Evolutionary conservation across 1,140 invertebrate species (phyloP).

Genomic region (Pissodes strobi): DNA sequence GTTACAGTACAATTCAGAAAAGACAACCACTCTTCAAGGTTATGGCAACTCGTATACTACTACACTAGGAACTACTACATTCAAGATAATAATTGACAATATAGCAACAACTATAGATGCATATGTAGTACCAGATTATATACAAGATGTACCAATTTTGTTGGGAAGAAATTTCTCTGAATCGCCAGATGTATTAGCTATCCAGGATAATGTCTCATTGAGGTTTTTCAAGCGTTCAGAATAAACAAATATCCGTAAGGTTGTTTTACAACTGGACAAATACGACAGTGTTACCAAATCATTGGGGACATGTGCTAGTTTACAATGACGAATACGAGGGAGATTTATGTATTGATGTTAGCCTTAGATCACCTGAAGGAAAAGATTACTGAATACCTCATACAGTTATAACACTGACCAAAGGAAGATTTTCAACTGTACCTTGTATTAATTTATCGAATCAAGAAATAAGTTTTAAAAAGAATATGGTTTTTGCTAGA

Average conservation of each 20-base stretch:
- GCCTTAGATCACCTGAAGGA: constrained; percentile 51
- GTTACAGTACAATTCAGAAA: neutral
- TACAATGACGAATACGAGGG: constrained; percentile 1
- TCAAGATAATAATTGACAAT: constrained; percentile 7
- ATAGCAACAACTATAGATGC: neutral
- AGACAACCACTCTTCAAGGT: neutral
- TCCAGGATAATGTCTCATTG: constrained; percentile 9
- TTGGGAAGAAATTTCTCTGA: constrained; percentile 19
- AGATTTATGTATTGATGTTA: constrained; percentile 32
- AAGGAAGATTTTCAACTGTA: too few species aligned
- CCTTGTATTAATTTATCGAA: too few species aligned
- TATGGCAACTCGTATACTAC: constrained; percentile 6
- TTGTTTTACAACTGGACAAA: neutral
- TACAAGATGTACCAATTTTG: constrained; percentile 12
- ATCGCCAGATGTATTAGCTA: constrained; percentile 3
- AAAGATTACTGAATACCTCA: constrained; percentile 45
- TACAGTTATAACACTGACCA: too few species aligned
- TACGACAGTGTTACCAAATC: constrained; percentile 4
- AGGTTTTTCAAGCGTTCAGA: neutral
- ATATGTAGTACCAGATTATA: constrained; percentile 5
- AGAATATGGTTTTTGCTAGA: too few species aligned
- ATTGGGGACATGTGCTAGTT: too few species aligned
- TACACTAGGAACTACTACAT: neutral
- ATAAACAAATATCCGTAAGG: neutral
- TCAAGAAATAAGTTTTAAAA: too few species aligned